Percentiles rank a stretch among this genome's conserved stretches.
phyloP scores from a whole-genome alignment of 1,140 invertebrate genomes.

The Orussus abietinus region DNA sequence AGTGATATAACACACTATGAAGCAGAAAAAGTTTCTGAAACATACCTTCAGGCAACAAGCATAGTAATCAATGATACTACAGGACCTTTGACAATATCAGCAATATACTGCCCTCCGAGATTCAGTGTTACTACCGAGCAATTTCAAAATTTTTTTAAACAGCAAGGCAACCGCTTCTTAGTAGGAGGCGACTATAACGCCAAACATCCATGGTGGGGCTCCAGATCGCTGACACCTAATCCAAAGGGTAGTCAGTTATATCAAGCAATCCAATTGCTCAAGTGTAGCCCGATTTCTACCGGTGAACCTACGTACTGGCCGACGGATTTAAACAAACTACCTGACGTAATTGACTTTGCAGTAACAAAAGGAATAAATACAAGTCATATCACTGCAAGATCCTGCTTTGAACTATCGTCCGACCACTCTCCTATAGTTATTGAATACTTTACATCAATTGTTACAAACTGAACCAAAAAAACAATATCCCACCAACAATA shows the following conservation, averaged over 20 bases:
- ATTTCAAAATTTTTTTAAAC: slow-evolving; percentile 30
- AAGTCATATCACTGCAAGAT: no score
- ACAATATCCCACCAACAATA: no score
- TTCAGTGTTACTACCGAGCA: slow-evolving; percentile 24
- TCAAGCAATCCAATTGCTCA: slow-evolving; percentile 10
- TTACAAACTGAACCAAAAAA: no score
- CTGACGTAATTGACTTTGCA: slow-evolving; percentile 26
- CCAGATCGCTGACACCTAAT: slow-evolving; percentile 15
- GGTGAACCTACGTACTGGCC: slow-evolving; percentile 28
- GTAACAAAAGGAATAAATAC: no score
- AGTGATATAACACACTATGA: no score
- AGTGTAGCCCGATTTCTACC: slow-evolving; percentile 2
- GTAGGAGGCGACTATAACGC: slow-evolving; percentile 38
- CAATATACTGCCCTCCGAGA: slow-evolving; percentile 38
- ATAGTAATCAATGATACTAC: slow-evolving; percentile 21
- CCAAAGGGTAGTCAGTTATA: slow-evolving; percentile 23
- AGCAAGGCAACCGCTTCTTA: slow-evolving; percentile 36
- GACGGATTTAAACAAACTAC: slow-evolving; percentile 17
- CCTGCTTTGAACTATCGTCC: no score
- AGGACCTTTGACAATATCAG: slow-evolving; percentile 23
- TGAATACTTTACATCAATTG: no score
- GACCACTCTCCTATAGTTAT: no score
- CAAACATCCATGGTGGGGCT: slow-evolving; percentile 34
- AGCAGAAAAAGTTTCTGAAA: no score
- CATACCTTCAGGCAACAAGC: slow-evolving; percentile 32